Conservation (phyloP, 1,140 invertebrate genomes). For the Arctopsyche grandis region DNA sequence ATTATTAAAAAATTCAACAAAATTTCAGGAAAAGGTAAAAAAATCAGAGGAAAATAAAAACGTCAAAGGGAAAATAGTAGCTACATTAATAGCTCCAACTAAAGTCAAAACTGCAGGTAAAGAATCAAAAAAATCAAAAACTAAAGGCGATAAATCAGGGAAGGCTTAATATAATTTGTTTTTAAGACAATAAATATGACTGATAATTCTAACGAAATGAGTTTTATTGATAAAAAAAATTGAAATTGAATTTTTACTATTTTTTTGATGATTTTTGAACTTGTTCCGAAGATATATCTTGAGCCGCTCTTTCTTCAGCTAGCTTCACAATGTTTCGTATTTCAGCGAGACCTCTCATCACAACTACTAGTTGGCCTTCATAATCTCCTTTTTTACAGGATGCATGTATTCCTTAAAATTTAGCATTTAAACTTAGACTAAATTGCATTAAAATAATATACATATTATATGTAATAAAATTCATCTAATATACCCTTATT, state of each 20-base stretch:
- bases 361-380: conserved; percentile 62
- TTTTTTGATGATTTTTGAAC: conserved; percentile 29
- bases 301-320: conserved; percentile 58
- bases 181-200: not conserved
- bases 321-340: conserved; percentile 59
- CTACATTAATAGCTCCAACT: not conserved
- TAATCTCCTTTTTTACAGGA: conserved; percentile 56
- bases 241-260: not conserved
- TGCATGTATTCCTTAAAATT: conserved; percentile 37
- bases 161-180: conserved; percentile 25
- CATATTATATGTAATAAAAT: not conserved
- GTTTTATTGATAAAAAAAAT: too few relatives aligned
- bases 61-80: conserved; percentile 36
- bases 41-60: conserved; percentile 46
- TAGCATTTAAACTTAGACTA: not conserved
- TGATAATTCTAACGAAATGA: too few relatives aligned
- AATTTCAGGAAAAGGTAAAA: conserved; percentile 44
- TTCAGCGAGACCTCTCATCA: conserved; percentile 62
- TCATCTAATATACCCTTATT: conserved; percentile 57
- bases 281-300: conserved; percentile 35
- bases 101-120: conserved; percentile 44
- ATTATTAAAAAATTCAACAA: not conserved
- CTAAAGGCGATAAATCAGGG: conserved; percentile 15
- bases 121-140: conserved; percentile 45
- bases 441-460: not conserved